Conservation (phyloP, 2,888 invertebrate species). For the Galerucella calmariensis region DNA sequence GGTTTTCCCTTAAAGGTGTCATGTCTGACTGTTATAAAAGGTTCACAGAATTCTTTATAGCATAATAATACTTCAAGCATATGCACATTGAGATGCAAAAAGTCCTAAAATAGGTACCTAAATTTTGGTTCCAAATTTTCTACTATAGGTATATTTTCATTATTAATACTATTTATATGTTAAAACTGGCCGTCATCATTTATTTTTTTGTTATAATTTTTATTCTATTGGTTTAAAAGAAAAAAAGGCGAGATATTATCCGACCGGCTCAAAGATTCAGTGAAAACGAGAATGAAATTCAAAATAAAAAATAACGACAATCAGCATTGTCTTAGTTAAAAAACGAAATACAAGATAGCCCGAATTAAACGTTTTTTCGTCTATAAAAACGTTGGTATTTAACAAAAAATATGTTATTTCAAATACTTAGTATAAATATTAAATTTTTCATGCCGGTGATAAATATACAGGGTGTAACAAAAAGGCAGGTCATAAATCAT, state of each 20-base stretch:
- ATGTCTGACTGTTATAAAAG: slow-evolving; percentile 54
- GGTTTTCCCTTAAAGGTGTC: slow-evolving; percentile 43
- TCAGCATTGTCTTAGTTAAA: background rate
- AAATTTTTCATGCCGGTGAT: too few species aligned
- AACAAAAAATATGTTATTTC: too few species aligned
- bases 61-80: slow-evolving; percentile 64
- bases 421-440: too few species aligned
- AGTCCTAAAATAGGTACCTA: slow-evolving; percentile 59
- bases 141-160: slow-evolving; percentile 58
- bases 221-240: slow-evolving; percentile 52
- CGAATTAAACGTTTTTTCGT: too few species aligned
- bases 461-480: too few species aligned
- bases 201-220: slow-evolving; percentile 23
- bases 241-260: background rate
- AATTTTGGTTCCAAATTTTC: slow-evolving; percentile 64
- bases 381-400: background rate
- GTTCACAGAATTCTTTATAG: slow-evolving; percentile 63
- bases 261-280: background rate
- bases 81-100: slow-evolving; percentile 64
- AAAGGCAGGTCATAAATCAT: too few species aligned
- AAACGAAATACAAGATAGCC: background rate
- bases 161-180: slow-evolving; percentile 66
- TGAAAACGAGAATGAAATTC: background rate
- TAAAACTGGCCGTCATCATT: slow-evolving; percentile 74
- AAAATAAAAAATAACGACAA: background rate